Percentiles rank a stretch among this genome's conserved stretches.
phyloP scores from a whole-genome alignment of 37 sponge, comb jelly and placozoan genomes.

The Bolinopsis microptera region DNA sequence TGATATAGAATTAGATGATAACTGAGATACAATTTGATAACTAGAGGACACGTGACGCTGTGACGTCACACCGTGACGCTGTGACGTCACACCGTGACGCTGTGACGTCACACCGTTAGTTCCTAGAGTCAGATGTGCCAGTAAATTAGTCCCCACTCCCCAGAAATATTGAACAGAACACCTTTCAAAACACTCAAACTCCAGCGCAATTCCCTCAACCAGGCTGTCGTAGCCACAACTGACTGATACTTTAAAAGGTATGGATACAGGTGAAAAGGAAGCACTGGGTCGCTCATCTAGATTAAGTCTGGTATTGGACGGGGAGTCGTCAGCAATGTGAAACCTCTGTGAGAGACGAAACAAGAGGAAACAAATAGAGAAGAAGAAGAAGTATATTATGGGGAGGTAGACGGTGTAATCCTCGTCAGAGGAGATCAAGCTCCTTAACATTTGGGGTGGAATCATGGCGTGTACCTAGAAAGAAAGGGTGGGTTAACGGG shows the following conservation, averaged over 20 bases:
- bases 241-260: background rate
- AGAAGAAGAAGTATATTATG: background rate
- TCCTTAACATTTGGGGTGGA: background rate
- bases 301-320: background rate
- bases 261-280: background rate
- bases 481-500: too few relatives aligned
- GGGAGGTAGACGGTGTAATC: background rate
- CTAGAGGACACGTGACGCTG: too few relatives aligned
- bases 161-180: background rate
- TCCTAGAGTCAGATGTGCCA: background rate
- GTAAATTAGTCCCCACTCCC: conserved; percentile 9
- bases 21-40: too few relatives aligned
- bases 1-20: background rate
- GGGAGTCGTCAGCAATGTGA: background rate
- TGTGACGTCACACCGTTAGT: background rate
- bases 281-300: background rate
- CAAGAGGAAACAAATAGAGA: background rate
- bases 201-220: background rate
- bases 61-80: background rate
- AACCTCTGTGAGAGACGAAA: background rate
- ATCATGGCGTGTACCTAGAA: background rate
- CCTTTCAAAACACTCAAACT: background rate
- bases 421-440: background rate
- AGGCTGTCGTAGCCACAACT: background rate
- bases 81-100: background rate